Evolutionary conservation across 2,113 vertebrate species (phyloP), one percentile per base, ranked within the genome.

Genomic region (Dasyornis broadbenti): DNA sequence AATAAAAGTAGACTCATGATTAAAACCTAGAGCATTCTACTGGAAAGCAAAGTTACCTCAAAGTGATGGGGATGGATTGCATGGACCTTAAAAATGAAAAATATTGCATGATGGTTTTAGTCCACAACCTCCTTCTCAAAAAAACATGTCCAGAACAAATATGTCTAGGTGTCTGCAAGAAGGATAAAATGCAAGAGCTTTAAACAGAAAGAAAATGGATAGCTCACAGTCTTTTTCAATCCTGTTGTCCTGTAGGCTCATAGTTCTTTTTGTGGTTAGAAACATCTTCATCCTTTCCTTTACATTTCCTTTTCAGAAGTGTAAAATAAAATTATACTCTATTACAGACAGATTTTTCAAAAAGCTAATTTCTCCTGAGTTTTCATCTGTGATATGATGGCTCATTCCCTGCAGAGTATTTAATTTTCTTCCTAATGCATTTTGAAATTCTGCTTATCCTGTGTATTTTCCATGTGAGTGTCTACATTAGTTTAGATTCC

Each of bases 1-100:
- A 88, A 71, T 82, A 89, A 95, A 96, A 77, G 81, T 79, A 78
- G 73, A 69, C 64, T 82, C 11, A 18, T 86, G 81, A 84, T 81
- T 96, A 94, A 92, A 95, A 96, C 45, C 65, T 94, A 61, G 64
- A 93, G 76, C 37, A 75, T 88, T 65, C 89, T 73, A 56, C 73
- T 92, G 64, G 73, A 96, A 95, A 96, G 61, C 22, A 70, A 91
- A 95, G 89, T 35, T 94, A 24, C 44, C 76, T 90, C 84, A 92
- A 65, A 88, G 77, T 92, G 89, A 73, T 53, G 45, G 85, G 59
- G n/a, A 87, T 78, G 86, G 63, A 93, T 65, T 82, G 49, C 20
- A 44, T 23, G 22, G 52, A 73, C 63, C 54, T 68, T 63, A 90
- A 93, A 94, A 81, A 88, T 80, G 76, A 94, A 91, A 96, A 94